Percentiles rank a stretch among this genome's conserved stretches.
Evolutionary conservation across 1,140 invertebrate species (phyloP).

Genomic region (Tetragnatha versicolor): DNA sequence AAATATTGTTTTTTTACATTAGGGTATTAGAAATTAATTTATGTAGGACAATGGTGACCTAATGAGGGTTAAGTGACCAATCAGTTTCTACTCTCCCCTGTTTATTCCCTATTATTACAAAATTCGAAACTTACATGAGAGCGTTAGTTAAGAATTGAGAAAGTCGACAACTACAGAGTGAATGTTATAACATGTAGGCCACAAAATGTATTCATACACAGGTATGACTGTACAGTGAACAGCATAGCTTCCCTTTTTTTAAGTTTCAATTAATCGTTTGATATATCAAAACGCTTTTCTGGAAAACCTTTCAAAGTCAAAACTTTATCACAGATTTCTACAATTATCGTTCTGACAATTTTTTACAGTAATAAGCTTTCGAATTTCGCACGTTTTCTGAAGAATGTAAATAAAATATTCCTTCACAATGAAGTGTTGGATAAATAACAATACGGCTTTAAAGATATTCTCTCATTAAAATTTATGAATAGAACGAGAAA

Average conservation of each 20-base stretch:
- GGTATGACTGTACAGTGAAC: constrained; percentile 20
- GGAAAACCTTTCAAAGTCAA: constrained; percentile 6
- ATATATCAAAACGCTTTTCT: constrained; percentile 15
- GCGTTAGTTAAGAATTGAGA: constrained; percentile 5
- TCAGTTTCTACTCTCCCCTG: constrained; percentile 6
- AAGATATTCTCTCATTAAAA: neutral
- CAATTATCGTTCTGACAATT: neutral
- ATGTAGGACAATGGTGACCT: no score
- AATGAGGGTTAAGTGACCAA: no score
- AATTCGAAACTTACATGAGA: neutral
- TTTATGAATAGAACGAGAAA: neutral
- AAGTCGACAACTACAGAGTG: constrained; percentile 1
- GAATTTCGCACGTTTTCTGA: no score
- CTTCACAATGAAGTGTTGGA: no score
- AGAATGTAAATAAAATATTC: no score
- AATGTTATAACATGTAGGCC: constrained; percentile 27
- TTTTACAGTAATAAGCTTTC: no score
- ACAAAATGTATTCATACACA: constrained; percentile 20
- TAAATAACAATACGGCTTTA: no score
- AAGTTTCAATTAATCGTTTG: neutral
- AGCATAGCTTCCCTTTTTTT: neutral
- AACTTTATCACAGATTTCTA: neutral
- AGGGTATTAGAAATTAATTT: no score
- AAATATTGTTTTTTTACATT: no score
- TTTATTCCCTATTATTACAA: constrained; percentile 2